Evolutionary conservation across 2,113 vertebrate genomes (phyloP).

Genomic region (Cebidichthys violaceus): DNA sequence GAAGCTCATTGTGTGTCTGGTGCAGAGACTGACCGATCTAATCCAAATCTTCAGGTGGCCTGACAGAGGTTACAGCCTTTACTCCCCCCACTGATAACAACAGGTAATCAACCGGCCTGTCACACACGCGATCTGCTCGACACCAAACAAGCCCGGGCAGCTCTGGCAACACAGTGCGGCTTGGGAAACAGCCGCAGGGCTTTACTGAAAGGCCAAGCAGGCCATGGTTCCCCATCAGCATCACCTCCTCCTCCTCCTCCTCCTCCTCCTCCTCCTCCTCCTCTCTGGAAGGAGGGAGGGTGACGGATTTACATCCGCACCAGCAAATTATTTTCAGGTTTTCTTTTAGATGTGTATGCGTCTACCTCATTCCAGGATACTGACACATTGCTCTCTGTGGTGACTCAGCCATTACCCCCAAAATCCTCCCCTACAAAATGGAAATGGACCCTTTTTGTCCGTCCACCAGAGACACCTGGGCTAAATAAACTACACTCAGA

Average conservation of each 20-base stretch:
- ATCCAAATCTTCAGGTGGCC: conserved; percentile 71
- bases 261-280: conserved; percentile 1
- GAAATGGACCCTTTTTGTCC: not conserved
- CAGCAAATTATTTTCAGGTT: conserved; percentile 31
- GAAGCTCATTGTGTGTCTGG: conserved; percentile 58
- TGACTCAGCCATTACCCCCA: conserved; percentile 24
- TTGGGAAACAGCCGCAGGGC: conserved; percentile 67
- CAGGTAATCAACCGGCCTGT: conserved; percentile 78
- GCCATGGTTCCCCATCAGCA: conserved; percentile 19
- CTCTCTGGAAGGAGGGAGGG: conserved; percentile 13
- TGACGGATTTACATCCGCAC: conserved; percentile 30
- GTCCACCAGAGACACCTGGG: conserved; percentile 12
- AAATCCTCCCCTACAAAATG: not conserved
- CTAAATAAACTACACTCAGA: conserved; percentile 1
- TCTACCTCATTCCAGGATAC: conserved; percentile 49
- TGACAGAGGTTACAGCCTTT: conserved; percentile 68
- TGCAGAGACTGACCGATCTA: conserved; percentile 55
- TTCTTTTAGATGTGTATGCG: conserved; percentile 19
- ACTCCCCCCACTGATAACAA: conserved; percentile 75
- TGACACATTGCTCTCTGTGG: conserved; percentile 25
- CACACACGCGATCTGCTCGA: conserved; percentile 66
- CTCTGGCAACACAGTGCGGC: conserved; percentile 46
- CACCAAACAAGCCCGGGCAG: conserved; percentile 70
- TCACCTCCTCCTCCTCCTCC: conserved; percentile 17
- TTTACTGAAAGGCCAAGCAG: conserved; percentile 37